These are phyloP conservation scores for Microctenopoma steveboyesi DNA, from an alignment of 2,797 vertebrate species.

Conservation along the genomic window DNA sequence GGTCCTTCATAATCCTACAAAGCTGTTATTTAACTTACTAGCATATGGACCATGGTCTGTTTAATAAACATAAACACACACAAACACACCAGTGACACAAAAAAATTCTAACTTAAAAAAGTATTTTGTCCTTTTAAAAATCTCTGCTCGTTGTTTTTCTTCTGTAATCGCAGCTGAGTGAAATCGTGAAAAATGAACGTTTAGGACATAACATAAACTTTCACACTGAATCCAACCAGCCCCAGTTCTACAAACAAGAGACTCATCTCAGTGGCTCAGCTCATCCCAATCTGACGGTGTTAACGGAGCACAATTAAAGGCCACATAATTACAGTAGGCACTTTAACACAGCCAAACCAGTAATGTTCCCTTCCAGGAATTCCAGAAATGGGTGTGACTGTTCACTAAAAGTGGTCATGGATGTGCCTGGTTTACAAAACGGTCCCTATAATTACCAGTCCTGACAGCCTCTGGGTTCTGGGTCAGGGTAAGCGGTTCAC, in stretches of 20 bases:
- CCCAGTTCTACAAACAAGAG: slow-evolving; percentile 51
- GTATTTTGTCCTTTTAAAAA: not conserved
- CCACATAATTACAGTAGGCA: slow-evolving; percentile 81
- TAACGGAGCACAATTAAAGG: slow-evolving; percentile 80
- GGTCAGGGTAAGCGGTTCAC: slow-evolving; percentile 60
- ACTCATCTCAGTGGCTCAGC: slow-evolving; percentile 44
- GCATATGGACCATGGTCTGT: not conserved
- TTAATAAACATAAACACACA: too few species aligned
- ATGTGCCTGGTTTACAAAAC: slow-evolving; percentile 77
- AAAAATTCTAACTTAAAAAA: slow-evolving; percentile 1
- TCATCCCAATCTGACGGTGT: slow-evolving; percentile 74
- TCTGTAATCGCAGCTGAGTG: not conserved
- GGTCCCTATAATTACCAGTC: slow-evolving; percentile 77
- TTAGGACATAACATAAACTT: slow-evolving; percentile 36
- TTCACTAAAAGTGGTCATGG: slow-evolving; percentile 79
- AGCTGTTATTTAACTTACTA: too few species aligned
- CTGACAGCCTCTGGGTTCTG: slow-evolving; percentile 61
- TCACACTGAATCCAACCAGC: slow-evolving; percentile 25
- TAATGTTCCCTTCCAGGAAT: slow-evolving; percentile 82
- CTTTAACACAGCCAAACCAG: slow-evolving; percentile 76
- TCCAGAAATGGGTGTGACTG: slow-evolving; percentile 82
- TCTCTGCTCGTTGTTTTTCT: slow-evolving; percentile 6
- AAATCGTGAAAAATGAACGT: slow-evolving; percentile 28
- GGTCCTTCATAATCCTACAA: too few species aligned
- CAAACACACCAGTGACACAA: not conserved